Evolutionary conservation across 2,797 vertebrate genomes (phyloP), one percentile per base, ranked within the genome.

Genomic region (Sebastes nivosus): DNA sequence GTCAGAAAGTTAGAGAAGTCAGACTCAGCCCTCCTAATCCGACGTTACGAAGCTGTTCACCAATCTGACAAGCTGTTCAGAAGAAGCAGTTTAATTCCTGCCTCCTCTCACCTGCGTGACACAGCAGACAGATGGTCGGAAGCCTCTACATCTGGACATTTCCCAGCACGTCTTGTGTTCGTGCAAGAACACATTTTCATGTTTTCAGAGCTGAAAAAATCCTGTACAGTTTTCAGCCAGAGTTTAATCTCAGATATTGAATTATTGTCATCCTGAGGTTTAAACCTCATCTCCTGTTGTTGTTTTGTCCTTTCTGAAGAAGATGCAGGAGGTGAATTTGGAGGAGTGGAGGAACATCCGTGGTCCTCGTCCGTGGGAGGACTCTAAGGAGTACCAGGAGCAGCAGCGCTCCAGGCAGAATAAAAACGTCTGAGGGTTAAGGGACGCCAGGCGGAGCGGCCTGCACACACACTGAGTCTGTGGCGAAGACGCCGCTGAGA

Each of bases 321-420:
- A 98, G 92, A 61, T 99, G 79, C 94, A 96, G 71, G 91, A 95
- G 13, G 12, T 83, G 20, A 86, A 96, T 72, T 87, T 97, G 90
- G 95, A 97, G 2, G 95, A 95, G 16, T 99, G 98, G 98, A 97
- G 93, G 90, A 99, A 99, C 92, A 97, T 99, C 90, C 96, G 98
- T 68, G 98, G 98, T n/a, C 98, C 98, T 9, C 95, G 97, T 67
- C 97, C 95, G 38, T 98, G 97, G 98, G 98, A 99, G 91, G 96
- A 98, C 91, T 97, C 98, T 1, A 93, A 24, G 58, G 91, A 93
- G 11, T 92, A 82, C 85, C 95, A 96, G 88, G 92, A 96, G 18
- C 89, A 95, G 88, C 93, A 96, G 88, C 87, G 91, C 50, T 22
- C 34, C 27, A 61, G 46, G 18, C 82, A 66, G 67, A 78, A 54